phyloP scores from a whole-genome alignment of 2,888 invertebrate species.

The Drosophila recens region DNA sequence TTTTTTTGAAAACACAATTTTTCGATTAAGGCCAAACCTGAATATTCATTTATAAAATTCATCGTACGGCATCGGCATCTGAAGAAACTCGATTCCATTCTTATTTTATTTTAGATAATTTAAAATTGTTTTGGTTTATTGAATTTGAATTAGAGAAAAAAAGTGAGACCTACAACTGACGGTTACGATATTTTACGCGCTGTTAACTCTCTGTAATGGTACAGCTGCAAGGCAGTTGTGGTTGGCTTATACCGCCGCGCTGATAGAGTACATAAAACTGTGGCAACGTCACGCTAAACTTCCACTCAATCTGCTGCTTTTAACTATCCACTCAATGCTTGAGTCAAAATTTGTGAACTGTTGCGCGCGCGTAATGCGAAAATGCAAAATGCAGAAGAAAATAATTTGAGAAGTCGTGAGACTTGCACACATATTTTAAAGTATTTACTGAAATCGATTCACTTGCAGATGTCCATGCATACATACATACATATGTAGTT shows the following conservation, averaged over 20 bases:
- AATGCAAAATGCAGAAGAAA: not conserved
- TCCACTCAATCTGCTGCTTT: conserved; percentile 4
- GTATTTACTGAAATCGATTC: not conserved
- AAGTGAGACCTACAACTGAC: too few relatives aligned
- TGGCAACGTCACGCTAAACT: not conserved
- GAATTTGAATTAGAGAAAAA: too few relatives aligned
- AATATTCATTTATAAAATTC: too few relatives aligned
- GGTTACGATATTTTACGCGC: conserved; percentile 7
- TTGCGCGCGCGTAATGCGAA: conserved; percentile 19
- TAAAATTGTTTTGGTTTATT: too few relatives aligned
- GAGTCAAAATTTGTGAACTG: conserved; percentile 19
- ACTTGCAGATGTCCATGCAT: not conserved
- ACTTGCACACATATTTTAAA: not conserved
- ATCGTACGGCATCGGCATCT: too few relatives aligned
- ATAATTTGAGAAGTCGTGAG: not conserved
- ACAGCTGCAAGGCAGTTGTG: not conserved
- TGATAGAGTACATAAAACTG: too few relatives aligned
- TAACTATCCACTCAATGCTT: conserved; percentile 35
- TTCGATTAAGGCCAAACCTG: too few relatives aligned
- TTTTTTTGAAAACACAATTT: too few relatives aligned
- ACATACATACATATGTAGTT: not conserved
- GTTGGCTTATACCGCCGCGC: not conserved
- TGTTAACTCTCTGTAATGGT: conserved; percentile 4
- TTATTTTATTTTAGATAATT: too few relatives aligned
- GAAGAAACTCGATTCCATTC: too few relatives aligned